Evolutionary conservation across 2,888 invertebrate species (phyloP), one percentile per base, ranked within the genome.

Genomic region (Drosophila kanekoi): DNA sequence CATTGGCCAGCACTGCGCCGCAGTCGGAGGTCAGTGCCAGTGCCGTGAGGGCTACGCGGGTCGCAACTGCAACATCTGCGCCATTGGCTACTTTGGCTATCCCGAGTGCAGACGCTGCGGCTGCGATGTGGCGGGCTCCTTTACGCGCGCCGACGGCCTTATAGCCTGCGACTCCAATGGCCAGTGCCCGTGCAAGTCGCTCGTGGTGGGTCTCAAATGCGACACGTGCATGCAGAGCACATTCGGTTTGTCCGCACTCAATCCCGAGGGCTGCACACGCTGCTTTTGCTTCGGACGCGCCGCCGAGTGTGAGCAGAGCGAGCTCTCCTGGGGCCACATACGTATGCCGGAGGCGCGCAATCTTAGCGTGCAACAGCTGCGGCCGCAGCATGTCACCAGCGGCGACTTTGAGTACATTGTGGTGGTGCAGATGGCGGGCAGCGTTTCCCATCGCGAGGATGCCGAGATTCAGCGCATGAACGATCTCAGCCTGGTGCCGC

Each of bases 241-340:
- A 0, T 99, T 99, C 92, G 97, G 98, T 0, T 93, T 99, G 23
- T 94, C 96, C 0, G 92, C 92, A 0, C 94, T 95, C 45, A 97
- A 97, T 92, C 95, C 96, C 0, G 94, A 94, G 57, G 99, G 99
- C 8, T 99, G 99, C 92, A 97, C 97, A 0, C 95, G 96, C 65
- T 99, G 99, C 92, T 99, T 98, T 94, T 99, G 99, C 93, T 99
- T 99, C 93, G 97, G 96, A 0, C 94, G 98, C 85, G 96, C 96
- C 51, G 93, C 95, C 4, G 94, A 94, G 57, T 99, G 99, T 92
- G 93, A 94, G 37, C 97, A 98, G 92, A 96, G 97, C 1, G 94
- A 94, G 28, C 95, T 96, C 67, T 95, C 96, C 0, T 97, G 98
- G 95, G 96, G 96, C 10, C 96, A 97, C 91, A 94, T 96, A 41